Evolutionary conservation across 2,113 vertebrate genomes (phyloP), one percentile per base, ranked within the genome.

Genomic region (Columbina picui): DNA sequence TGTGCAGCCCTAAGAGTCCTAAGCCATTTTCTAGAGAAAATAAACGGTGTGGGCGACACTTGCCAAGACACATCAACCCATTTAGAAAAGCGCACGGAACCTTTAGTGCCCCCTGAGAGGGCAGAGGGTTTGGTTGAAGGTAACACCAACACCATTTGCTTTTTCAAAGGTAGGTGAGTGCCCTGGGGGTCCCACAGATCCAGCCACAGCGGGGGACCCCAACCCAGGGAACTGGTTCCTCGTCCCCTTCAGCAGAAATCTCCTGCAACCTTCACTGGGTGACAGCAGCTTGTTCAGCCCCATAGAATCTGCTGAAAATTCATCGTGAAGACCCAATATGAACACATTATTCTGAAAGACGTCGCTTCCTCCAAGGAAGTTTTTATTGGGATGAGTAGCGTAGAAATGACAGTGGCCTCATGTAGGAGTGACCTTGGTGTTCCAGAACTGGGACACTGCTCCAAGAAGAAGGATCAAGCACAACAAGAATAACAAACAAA

Each of bases 401-500:
- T 1, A 69, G 61, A 76, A 60, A 50, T 34, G 3, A 73, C 65
- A 89, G 27, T 49, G 61, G 45, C 64, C 56, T 92, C 9, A 71
- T 1, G 27, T 14, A 73, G 22, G 30, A 65, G 53, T 89, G 74
- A 85, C 91, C 69, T 84, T 73, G 70, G 34, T 7, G 3, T 36
- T 52, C 5, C 29, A 45, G 23, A 83, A 90, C 5, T 34, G 5
- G 39, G 34, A 95, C 25, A 81, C 36, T 29, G 43, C 52, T 96
- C 60, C 85, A 90, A 70, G 59, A 84, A 89, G 80, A 23, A 86
- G 59, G 47, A 93, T 81, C 47, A 60, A 90, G 55, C 36, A 79
- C 75, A 80, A 9, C 23, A 90, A 87, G 69, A 91, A 90, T 57
- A 93, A 75, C 59, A 90, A 96, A 93, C 75, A 88, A 70, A 91